These are phyloP conservation scores for Catocala fraxini DNA, from an alignment of 2,888 invertebrate species.

Conservation along the genomic window DNA sequence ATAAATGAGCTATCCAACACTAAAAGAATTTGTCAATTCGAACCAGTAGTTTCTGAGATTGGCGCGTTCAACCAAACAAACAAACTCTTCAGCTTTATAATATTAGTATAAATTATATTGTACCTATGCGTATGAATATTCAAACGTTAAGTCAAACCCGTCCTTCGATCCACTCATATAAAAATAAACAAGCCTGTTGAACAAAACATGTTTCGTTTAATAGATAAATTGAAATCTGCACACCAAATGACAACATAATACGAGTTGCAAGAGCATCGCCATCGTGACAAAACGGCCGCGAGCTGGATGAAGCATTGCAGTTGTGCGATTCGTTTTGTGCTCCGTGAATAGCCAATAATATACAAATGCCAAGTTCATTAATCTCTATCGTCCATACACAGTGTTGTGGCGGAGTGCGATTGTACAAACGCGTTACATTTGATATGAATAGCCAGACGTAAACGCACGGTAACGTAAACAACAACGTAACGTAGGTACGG, in stretches of 20 bases:
- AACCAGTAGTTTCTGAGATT: too few relatives aligned
- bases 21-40: too few relatives aligned
- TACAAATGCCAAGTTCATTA: slow-evolving; percentile 47
- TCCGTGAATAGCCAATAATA: slow-evolving; percentile 45
- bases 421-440: slow-evolving; percentile 32
- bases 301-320: slow-evolving; percentile 20
- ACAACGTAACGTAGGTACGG: slow-evolving; percentile 35
- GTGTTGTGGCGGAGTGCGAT: slow-evolving; percentile 21
- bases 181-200: slow-evolving; percentile 33
- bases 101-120: too few relatives aligned
- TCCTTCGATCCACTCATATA: slow-evolving; percentile 36
- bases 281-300: slow-evolving; percentile 15
- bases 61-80: too few relatives aligned
- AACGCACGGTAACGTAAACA: slow-evolving; percentile 53
- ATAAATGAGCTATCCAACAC: too few relatives aligned
- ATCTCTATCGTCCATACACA: slow-evolving; percentile 37
- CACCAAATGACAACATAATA: slow-evolving; percentile 16
- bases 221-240: slow-evolving; percentile 5
- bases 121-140: slow-evolving; percentile 69
- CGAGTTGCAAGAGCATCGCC: slow-evolving; percentile 5
- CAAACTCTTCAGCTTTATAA: too few relatives aligned
- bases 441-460: slow-evolving; percentile 37
- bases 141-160: slow-evolving; percentile 50
- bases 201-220: neutral
- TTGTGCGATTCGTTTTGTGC: slow-evolving; percentile 31